These are phyloP conservation scores for Schizotus pectinicornis DNA, from an alignment of 2,888 invertebrate species.

Conservation along the genomic window DNA sequence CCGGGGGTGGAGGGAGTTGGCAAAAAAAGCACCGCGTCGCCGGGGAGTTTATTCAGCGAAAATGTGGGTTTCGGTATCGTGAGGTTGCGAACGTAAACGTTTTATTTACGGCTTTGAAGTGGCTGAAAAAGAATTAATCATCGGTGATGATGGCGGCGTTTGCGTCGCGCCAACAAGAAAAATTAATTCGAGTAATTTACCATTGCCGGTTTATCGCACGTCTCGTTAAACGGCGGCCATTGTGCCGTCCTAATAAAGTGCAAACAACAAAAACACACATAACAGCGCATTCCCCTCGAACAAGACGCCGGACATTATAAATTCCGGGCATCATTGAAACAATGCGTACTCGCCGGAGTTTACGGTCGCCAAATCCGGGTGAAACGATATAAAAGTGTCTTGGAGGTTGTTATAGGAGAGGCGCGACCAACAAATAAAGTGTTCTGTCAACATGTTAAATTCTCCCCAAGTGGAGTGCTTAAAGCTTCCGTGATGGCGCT, in stretches of 20 bases:
- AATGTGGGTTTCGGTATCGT: no score
- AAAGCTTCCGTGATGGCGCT: constrained; percentile 5
- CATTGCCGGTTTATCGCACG: constrained; percentile 22
- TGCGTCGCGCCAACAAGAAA: constrained; percentile 21
- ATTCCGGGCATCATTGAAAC: constrained; percentile 7
- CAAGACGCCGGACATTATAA: constrained; percentile 20
- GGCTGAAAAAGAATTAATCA: constrained; percentile 22
- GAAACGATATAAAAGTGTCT: constrained; percentile 22
- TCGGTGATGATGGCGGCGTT: constrained; percentile 21
- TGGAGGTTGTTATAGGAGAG: constrained; percentile 17
- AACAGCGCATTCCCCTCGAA: constrained; percentile 23
- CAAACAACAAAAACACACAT: constrained; percentile 20
- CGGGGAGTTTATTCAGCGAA: no score
- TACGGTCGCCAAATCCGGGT: constrained; percentile 27
- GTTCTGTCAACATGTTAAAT: constrained; percentile 22
- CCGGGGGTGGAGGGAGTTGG: no score
- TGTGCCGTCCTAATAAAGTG: constrained; percentile 20
- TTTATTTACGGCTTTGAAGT: constrained; percentile 19
- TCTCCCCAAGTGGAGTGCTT: constrained; percentile 2
- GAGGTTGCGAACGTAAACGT: constrained; percentile 14
- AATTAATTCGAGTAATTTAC: constrained; percentile 24
- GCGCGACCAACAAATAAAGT: constrained; percentile 24
- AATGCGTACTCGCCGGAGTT: constrained; percentile 8
- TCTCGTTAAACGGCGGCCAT: constrained; percentile 25
- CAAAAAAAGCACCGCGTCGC: no score